Evolutionary conservation across 2,888 invertebrate genomes (phyloP).

Genomic region (Epiblema foenella): DNA sequence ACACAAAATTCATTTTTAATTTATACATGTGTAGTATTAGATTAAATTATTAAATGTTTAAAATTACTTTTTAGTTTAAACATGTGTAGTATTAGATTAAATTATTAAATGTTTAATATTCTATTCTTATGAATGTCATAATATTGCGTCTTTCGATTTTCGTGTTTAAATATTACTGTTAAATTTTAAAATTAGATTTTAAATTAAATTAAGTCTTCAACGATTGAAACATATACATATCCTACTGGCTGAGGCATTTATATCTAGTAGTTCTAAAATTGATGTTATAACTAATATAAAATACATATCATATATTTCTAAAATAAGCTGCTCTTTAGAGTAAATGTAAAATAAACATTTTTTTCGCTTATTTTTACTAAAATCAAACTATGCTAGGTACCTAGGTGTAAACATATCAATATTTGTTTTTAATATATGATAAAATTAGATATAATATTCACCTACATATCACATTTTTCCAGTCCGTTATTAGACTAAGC

Average conservation of each 20-base stretch:
- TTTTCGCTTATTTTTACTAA: slow-evolving; percentile 56
- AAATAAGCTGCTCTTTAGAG: slow-evolving; percentile 51
- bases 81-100: slow-evolving; percentile 53
- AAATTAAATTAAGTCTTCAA: slow-evolving; percentile 72
- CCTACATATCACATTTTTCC: slow-evolving; percentile 54
- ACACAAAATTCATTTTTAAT: slow-evolving; percentile 56
- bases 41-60: slow-evolving; percentile 57
- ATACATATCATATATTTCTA: slow-evolving; percentile 60
- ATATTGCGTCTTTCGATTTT: slow-evolving; percentile 55
- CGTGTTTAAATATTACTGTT: slow-evolving; percentile 69
- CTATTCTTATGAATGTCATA: slow-evolving; percentile 68
- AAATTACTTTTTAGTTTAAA: slow-evolving; percentile 57
- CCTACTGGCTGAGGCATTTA: slow-evolving; percentile 84
- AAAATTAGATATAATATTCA: slow-evolving; percentile 44
- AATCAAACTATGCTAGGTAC: slow-evolving; percentile 69
- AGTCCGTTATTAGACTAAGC: slow-evolving; percentile 64
- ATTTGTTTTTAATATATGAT: slow-evolving; percentile 45
- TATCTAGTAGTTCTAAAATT: slow-evolving; percentile 62
- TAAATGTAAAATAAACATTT: slow-evolving; percentile 51
- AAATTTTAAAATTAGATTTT: slow-evolving; percentile 61
- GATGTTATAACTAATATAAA: slow-evolving; percentile 64
- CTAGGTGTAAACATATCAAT: slow-evolving; percentile 74
- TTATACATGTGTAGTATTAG: slow-evolving; percentile 55
- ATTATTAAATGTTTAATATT: slow-evolving; percentile 60
- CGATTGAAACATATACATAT: slow-evolving; percentile 81